Conservation (phyloP, 2,797 vertebrate species). For the Orientallactaga sibirica region DNA sequence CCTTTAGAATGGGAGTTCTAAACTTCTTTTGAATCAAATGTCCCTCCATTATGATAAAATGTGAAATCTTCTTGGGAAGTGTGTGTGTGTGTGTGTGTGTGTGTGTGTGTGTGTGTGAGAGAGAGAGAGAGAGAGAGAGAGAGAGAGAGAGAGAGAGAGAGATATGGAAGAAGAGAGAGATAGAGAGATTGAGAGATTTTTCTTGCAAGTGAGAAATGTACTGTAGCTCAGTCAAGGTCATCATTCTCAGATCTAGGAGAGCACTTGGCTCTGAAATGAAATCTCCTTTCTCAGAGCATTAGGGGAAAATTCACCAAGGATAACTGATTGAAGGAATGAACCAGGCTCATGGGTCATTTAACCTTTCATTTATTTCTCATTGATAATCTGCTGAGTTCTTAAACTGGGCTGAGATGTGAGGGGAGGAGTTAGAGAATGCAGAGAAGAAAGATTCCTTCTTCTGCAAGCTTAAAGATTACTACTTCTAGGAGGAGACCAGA, state of each 20-base stretch:
- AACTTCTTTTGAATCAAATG: background rate
- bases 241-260: background rate
- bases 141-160: too few relatives aligned
- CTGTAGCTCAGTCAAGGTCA: background rate
- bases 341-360: background rate
- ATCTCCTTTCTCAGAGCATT: background rate
- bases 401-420: background rate
- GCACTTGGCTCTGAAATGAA: background rate
- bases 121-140: too few relatives aligned
- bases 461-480: background rate
- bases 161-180: too few relatives aligned
- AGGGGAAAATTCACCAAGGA: constrained; percentile 1
- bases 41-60: background rate
- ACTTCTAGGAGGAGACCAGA: background rate
- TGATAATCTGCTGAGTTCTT: background rate
- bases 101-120: background rate
- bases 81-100: background rate
- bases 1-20: background rate
- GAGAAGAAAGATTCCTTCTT: background rate
- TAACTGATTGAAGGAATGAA: background rate
- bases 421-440: background rate
- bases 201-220: background rate
- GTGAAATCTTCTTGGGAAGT: background rate
- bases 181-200: too few relatives aligned
- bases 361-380: background rate